phyloP scores from a whole-genome alignment of 2,888 invertebrate species.

The Cylloceria caligata region DNA sequence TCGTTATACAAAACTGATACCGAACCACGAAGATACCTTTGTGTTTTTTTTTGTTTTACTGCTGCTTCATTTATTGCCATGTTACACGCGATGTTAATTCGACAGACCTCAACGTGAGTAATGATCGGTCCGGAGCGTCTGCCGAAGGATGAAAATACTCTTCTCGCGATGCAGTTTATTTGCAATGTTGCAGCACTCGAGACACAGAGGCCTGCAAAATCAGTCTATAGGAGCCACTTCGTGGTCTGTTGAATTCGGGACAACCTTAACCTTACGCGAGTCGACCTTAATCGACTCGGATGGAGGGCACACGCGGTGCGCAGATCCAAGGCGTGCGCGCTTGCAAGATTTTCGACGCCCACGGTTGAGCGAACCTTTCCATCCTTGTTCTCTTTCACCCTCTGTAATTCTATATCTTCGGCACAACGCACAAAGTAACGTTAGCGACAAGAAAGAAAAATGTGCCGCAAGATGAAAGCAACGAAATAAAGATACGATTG shows the following conservation, averaged over 20 bases:
- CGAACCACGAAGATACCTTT: background rate
- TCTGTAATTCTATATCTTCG: constrained; percentile 53
- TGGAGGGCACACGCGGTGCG: constrained; percentile 66
- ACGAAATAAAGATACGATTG: constrained; percentile 29
- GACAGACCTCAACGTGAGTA: constrained; percentile 75
- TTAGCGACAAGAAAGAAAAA: constrained; percentile 24
- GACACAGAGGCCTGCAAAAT: constrained; percentile 15
- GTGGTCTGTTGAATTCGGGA: constrained; percentile 61
- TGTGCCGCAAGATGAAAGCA: constrained; percentile 8
- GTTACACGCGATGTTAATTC: constrained; percentile 79
- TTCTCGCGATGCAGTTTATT: constrained; percentile 34
- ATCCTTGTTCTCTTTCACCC: constrained; percentile 39
- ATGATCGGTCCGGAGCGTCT: constrained; percentile 67
- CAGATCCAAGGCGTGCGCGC: constrained; percentile 40
- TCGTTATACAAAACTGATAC: constrained; percentile 11
- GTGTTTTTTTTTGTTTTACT: constrained; percentile 15
- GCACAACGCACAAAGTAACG: constrained; percentile 38
- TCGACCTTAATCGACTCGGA: constrained; percentile 70
- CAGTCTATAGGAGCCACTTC: constrained; percentile 4
- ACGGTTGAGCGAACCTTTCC: constrained; percentile 26
- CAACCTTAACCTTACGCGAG: constrained; percentile 68
- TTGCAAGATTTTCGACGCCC: constrained; percentile 57
- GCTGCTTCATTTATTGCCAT: constrained; percentile 75
- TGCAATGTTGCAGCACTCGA: constrained; percentile 41
- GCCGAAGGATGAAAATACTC: constrained; percentile 40